phyloP scores from a whole-genome alignment of 2,888 invertebrate genomes.

The Ephialtes manifestator region DNA sequence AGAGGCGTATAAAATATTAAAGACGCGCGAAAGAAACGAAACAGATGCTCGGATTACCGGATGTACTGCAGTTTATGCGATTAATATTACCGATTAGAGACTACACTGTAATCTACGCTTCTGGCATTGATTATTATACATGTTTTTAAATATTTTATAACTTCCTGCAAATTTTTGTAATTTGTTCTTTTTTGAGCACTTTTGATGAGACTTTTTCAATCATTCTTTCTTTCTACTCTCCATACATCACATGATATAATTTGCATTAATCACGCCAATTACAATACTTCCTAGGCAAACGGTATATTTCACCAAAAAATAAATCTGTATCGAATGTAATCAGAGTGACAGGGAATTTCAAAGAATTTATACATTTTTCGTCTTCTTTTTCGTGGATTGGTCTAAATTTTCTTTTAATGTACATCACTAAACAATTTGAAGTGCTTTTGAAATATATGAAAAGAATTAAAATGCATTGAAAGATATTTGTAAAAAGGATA shows the following conservation, averaged over 20 bases:
- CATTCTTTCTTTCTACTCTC: neutral
- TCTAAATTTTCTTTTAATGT: too few species aligned
- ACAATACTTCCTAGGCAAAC: too few species aligned
- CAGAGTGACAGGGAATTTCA: too few species aligned
- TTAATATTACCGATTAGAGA: slow-evolving; percentile 46
- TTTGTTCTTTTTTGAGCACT: slow-evolving; percentile 48
- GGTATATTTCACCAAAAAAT: too few species aligned
- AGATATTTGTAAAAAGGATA: too few species aligned
- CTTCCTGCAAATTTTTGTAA: slow-evolving; percentile 47
- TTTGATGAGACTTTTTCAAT: neutral
- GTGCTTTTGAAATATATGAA: too few species aligned
- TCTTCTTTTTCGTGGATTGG: too few species aligned
- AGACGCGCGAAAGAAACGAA: slow-evolving; percentile 39
- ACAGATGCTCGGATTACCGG: slow-evolving; percentile 54
- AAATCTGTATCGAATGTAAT: too few species aligned
- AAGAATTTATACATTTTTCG: too few species aligned
- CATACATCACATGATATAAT: neutral
- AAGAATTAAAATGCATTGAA: too few species aligned
- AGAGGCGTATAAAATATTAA: slow-evolving; percentile 45
- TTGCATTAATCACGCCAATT: too few species aligned
- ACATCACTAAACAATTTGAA: too few species aligned
- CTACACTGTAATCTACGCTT: slow-evolving; percentile 51
- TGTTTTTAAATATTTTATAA: slow-evolving; percentile 53
- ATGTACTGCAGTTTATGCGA: slow-evolving; percentile 55
- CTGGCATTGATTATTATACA: slow-evolving; percentile 53